Percentiles rank a stretch among this genome's conserved stretches.
phyloP scores from a whole-genome alignment of 2,888 invertebrate species.

The Pandemis corylana region DNA sequence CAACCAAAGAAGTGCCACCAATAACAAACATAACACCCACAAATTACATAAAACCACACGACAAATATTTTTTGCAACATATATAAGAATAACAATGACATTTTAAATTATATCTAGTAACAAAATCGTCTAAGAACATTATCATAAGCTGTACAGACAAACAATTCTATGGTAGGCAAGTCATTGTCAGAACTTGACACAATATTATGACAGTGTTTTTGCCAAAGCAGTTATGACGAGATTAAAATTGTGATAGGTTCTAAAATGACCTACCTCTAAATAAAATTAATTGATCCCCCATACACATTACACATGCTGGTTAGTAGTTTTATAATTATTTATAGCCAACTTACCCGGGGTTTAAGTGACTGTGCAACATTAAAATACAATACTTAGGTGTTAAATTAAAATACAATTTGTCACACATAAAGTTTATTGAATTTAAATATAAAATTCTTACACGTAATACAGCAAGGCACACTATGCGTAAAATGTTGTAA shows the following conservation, averaged over 20 bases:
- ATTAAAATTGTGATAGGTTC: neutral
- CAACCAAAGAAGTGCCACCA: constrained; percentile 45
- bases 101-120: neutral
- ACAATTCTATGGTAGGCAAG: neutral
- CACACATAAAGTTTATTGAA: constrained; percentile 40
- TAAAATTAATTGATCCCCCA: neutral
- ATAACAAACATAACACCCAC: constrained; percentile 44
- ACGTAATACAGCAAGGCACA: constrained; percentile 30
- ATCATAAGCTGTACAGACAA: neutral
- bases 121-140: neutral
- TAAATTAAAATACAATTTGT: constrained; percentile 32
- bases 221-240: neutral
- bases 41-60: constrained; percentile 30
- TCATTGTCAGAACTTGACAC: neutral
- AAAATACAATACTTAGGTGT: constrained; percentile 21
- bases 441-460: constrained; percentile 21
- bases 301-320: constrained; percentile 54
- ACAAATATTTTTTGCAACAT: neutral
- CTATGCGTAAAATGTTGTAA: constrained; percentile 8
- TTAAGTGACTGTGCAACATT: constrained; percentile 17
- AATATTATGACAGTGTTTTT: neutral
- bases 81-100: neutral
- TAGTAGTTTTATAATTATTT: constrained; percentile 50
- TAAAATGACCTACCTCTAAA: neutral
- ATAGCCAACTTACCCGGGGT: constrained; percentile 53